A percentile compares a stretch with the other conserved stretches of the same genome.
Conservation (phyloP, 2,113 vertebrate genomes). For the Canis aureus region DNA sequence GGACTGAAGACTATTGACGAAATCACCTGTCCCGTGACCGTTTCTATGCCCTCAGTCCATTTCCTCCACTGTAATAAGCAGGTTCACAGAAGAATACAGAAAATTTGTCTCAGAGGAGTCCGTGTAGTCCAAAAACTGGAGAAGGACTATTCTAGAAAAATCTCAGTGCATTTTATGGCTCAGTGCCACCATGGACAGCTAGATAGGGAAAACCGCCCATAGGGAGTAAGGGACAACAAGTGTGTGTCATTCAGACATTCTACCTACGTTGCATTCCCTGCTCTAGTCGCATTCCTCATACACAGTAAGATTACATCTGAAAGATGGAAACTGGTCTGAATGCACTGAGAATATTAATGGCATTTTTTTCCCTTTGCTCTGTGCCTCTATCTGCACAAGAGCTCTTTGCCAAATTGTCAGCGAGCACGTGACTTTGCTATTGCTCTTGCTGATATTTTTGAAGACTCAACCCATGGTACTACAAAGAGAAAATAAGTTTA, state of each 20-base stretch:
- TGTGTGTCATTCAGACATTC: background rate
- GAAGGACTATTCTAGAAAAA: background rate
- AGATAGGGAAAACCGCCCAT: background rate
- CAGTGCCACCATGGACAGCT: background rate
- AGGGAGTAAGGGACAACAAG: background rate
- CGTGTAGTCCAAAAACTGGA: background rate
- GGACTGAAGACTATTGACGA: background rate
- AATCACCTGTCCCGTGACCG: background rate
- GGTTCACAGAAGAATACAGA: background rate
- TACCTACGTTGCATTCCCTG: background rate
- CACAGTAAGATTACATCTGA: constrained; percentile 75
- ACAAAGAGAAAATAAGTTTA: constrained; percentile 79
- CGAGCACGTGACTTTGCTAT: constrained; percentile 42
- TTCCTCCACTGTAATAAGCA: background rate
- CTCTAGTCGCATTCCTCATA: constrained; percentile 61
- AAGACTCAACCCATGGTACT: constrained; percentile 72
- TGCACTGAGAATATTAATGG: constrained; percentile 78
- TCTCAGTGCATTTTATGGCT: background rate
- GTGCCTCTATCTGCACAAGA: constrained; percentile 58
- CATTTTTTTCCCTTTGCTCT: constrained; percentile 70
- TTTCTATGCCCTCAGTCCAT: background rate
- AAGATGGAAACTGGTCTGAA: constrained; percentile 63
- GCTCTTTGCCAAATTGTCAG: constrained; percentile 71
- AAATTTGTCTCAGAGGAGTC: background rate
- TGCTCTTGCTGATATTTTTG: constrained; percentile 76